Evolutionary conservation across 2,113 vertebrate species (phyloP).

Genomic region (Anguilla rostrata): DNA sequence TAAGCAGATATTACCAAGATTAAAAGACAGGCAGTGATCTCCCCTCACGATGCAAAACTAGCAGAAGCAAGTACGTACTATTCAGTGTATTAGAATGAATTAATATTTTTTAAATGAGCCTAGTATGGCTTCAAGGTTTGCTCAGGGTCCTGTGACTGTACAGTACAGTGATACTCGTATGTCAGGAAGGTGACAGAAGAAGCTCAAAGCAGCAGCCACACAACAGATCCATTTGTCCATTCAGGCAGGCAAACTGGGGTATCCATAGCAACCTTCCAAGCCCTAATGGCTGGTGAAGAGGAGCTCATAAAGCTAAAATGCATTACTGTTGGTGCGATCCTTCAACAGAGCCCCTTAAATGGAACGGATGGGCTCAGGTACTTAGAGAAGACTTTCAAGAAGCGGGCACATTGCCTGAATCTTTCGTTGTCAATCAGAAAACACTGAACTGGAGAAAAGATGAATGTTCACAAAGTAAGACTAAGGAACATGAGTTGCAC

Average conservation of each 20-base stretch:
- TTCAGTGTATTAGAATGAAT: background rate
- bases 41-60: background rate
- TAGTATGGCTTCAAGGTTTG: background rate
- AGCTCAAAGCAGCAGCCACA: background rate
- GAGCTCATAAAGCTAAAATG: conserved; percentile 20
- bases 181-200: background rate
- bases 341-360: too few relatives aligned
- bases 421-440: too few relatives aligned
- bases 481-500: too few relatives aligned
- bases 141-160: background rate
- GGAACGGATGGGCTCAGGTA: too few relatives aligned
- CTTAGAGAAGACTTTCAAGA: too few relatives aligned
- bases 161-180: background rate
- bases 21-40: too few relatives aligned
- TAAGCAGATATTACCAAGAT: too few relatives aligned
- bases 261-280: conserved; percentile 37
- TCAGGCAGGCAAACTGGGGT: conserved; percentile 15
- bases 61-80: too few relatives aligned
- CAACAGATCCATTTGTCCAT: background rate
- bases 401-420: too few relatives aligned
- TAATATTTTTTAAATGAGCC: background rate
- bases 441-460: too few relatives aligned
- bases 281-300: background rate
- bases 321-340: conserved; percentile 4
- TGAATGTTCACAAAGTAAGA: too few relatives aligned